These are phyloP conservation scores for Petrosia ficiformis DNA, from an alignment of 37 sponge, comb jelly and placozoan genomes.

Conservation along the genomic window DNA sequence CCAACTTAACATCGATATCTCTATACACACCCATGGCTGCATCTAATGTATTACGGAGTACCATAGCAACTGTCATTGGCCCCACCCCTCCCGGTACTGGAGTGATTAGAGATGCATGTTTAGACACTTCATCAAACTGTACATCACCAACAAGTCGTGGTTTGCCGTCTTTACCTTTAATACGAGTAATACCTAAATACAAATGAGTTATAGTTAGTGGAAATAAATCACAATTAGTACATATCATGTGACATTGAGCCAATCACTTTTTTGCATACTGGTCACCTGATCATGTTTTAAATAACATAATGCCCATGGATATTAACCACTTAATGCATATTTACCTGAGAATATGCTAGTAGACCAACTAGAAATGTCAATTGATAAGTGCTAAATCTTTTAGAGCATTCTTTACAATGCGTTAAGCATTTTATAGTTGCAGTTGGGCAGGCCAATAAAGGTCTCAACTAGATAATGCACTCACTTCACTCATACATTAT, in stretches of 20 bases:
- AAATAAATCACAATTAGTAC: not conserved
- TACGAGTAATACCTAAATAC: slow-evolving; percentile 24
- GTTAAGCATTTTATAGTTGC: too few relatives aligned
- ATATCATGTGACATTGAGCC: too few relatives aligned
- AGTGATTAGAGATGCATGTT: slow-evolving; percentile 70
- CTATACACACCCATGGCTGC: slow-evolving; percentile 21
- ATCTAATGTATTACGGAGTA: slow-evolving; percentile 69
- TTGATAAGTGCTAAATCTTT: too few relatives aligned
- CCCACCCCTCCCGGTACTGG: slow-evolving; percentile 93
- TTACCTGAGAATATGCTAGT: too few relatives aligned
- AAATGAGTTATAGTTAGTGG: not conserved
- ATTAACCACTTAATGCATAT: too few relatives aligned
- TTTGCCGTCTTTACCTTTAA: slow-evolving; percentile 35
- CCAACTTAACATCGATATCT: not conserved
- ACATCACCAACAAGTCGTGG: slow-evolving; percentile 72
- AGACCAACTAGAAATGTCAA: too few relatives aligned
- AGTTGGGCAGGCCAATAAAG: too few relatives aligned
- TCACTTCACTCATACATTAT: too few relatives aligned
- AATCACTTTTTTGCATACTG: not conserved
- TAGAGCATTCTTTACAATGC: too few relatives aligned
- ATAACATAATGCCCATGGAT: too few relatives aligned
- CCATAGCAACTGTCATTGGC: slow-evolving; percentile 84
- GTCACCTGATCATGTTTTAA: too few relatives aligned
- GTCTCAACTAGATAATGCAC: too few relatives aligned
- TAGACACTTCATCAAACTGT: slow-evolving; percentile 50